Percentiles rank a stretch among this genome's conserved stretches.
Conservation (phyloP, 2,888 invertebrate species). For the Lochmaea crataegi region DNA sequence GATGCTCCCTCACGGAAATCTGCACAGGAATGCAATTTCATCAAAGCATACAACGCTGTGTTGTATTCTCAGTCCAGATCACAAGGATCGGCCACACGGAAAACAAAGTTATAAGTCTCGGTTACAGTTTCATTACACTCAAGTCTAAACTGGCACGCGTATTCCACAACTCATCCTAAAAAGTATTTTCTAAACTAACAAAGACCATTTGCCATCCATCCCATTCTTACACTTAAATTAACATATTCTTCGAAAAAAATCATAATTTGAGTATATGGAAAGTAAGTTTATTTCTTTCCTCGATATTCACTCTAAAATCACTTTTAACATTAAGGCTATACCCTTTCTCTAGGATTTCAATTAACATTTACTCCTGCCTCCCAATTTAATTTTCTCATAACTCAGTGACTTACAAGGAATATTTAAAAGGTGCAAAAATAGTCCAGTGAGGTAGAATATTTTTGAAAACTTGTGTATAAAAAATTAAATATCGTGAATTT, state of each 20-base stretch:
- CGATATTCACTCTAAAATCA: no score
- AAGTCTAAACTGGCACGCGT: constrained; percentile 54
- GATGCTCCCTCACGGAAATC: constrained; percentile 65
- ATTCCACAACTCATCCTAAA: constrained; percentile 24
- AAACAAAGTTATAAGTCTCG: constrained; percentile 66
- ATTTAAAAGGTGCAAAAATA: no score
- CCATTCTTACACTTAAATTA: neutral
- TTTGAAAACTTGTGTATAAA: no score
- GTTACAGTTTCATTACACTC: constrained; percentile 64
- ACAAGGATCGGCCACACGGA: constrained; percentile 65
- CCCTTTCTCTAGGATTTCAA: constrained; percentile 23
- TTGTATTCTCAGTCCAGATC: constrained; percentile 62
- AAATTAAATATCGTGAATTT: no score
- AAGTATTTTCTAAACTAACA: neutral
- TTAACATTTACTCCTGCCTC: constrained; percentile 17
- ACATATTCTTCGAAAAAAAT: neutral
- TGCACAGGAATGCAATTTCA: constrained; percentile 67
- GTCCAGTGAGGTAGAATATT: no score
- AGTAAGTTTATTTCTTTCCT: no score
- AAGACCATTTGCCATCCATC: neutral
- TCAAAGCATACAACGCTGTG: constrained; percentile 63
- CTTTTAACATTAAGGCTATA: neutral
- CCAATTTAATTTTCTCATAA: neutral
- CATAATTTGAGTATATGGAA: no score
- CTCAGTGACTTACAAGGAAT: no score